Conservation (phyloP, 2,797 vertebrate genomes). For the Uromys caudimaculatus region DNA sequence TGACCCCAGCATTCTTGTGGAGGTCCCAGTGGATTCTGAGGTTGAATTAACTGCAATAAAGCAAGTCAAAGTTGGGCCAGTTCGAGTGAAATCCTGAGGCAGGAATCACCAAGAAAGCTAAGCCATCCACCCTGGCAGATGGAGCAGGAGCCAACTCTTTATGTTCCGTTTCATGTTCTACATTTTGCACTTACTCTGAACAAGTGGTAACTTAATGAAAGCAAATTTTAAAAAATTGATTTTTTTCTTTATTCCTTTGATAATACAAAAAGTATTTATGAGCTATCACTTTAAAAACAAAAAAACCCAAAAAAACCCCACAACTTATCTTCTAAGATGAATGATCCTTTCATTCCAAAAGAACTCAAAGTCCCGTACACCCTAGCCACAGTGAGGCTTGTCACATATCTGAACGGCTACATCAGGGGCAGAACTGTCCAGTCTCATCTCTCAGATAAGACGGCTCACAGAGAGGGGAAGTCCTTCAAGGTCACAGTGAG, state of each 20-base stretch:
- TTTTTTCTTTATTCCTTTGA: constrained; percentile 56
- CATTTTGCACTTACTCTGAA: neutral
- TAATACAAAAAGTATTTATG: constrained; percentile 59
- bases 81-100: neutral
- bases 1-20: neutral
- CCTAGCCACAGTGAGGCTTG: neutral
- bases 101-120: neutral
- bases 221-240: constrained; percentile 18
- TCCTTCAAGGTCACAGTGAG: constrained; percentile 61
- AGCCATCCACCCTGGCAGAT: neutral
- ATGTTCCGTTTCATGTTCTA: neutral
- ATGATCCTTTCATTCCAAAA: constrained; percentile 63
- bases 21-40: neutral
- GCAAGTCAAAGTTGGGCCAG: neutral
- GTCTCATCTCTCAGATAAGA: constrained; percentile 66
- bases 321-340: constrained; percentile 71
- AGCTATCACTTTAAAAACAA: neutral
- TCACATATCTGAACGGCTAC: constrained; percentile 51
- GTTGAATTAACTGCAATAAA: neutral
- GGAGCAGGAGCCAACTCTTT: neutral
- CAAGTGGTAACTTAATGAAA: constrained; percentile 36
- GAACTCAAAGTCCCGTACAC: constrained; percentile 61
- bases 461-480: constrained; percentile 13
- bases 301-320: neutral
- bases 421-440: constrained; percentile 36